Evolutionary conservation across 2,888 invertebrate genomes (phyloP), one percentile per base, ranked within the genome.

Genomic region (Eurois occulta): DNA sequence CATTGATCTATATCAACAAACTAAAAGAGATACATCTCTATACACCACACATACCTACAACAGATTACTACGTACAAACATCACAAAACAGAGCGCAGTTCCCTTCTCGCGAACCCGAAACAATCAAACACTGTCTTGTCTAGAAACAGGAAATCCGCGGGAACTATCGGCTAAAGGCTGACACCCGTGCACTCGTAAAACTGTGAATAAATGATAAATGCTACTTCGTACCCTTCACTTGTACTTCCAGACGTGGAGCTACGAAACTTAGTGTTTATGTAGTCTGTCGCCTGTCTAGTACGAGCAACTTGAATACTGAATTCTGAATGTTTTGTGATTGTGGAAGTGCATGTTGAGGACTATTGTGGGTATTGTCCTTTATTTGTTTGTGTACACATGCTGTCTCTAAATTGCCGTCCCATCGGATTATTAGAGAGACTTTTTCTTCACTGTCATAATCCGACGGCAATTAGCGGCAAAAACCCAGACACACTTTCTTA

Each of bases 201-300:
- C 87, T 64, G 76, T 95, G 95, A 95, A 96, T 96, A 94, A 95
- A 91, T 94, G 91, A 96, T 95, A 94, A 95, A 94, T 94, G 94
- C 88, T 94, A 93, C 91, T 83, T 81, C 87, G 83, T 87, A 89
- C 88, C 82, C 83, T 86, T 85, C 87, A 84, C 91, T 90, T 88
- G 84, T 85, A 86, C 86, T 81, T 86, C 65, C 84, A 80, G 81
- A 86, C 86, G 76, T 74, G 71, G 87, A 91, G 87, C 84, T 91
- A 91, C 85, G 90, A 92, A 93, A 80, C 60, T 80, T 88, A 32
- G 68, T 73, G 69, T 86, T 87, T 80, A 74, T 83, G 73, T 69
- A 73, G 65, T 71, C 76, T 76, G 84, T 89, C 88, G 80, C 52
- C 84, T 73, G 84, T 88, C 86, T 81, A 35, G 43, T 72, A 65